These are phyloP conservation scores for Automeris io DNA, from an alignment of 2,888 invertebrate species.

Conservation along the genomic window DNA sequence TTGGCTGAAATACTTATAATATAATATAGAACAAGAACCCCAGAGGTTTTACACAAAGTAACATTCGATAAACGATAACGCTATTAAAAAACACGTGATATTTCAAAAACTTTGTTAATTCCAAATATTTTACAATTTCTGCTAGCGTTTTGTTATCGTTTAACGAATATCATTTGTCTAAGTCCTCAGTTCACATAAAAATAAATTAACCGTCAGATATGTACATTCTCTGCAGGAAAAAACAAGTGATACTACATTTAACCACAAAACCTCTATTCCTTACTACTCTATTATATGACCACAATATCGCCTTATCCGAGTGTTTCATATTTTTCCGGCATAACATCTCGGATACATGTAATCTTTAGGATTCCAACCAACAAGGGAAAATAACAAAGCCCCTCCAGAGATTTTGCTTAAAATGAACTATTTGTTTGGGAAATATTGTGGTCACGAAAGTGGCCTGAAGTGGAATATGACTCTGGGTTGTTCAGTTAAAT, in stretches of 20 bases:
- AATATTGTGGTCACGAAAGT: constrained; percentile 1
- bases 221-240: neutral
- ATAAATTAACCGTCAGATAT: neutral
- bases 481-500: neutral
- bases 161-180: too few species aligned
- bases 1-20: too few species aligned
- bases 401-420: neutral
- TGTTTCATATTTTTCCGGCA: constrained; percentile 4
- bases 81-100: too few species aligned
- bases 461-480: too few species aligned
- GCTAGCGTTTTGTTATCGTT: too few species aligned
- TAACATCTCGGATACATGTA: constrained; percentile 4
- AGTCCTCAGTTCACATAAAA: neutral
- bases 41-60: too few species aligned
- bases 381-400: constrained; percentile 1
- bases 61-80: too few species aligned
- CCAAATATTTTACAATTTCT: too few species aligned
- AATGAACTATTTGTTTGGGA: constrained; percentile 1
- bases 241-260: neutral
- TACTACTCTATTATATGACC: constrained; percentile 2
- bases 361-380: constrained; percentile 2
- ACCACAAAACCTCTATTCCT: neutral
- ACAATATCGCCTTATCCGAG: constrained; percentile 2
- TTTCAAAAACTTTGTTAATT: too few species aligned
- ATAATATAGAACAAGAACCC: too few species aligned